Conservation (phyloP, 2,888 invertebrate species). For the Tenthredo livida region DNA sequence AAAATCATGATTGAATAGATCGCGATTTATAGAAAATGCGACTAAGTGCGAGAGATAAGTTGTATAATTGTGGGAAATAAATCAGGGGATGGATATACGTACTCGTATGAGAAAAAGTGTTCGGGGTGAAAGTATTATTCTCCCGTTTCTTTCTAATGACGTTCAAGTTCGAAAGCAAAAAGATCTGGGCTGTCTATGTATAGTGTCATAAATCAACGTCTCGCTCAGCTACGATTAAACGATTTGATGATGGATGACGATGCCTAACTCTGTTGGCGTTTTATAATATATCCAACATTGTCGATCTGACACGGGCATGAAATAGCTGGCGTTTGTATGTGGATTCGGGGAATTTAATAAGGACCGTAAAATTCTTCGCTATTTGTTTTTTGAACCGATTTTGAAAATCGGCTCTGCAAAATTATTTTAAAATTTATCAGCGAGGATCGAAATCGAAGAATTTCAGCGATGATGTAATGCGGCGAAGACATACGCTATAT, state of each 20-base stretch:
- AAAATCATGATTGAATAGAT: not conserved
- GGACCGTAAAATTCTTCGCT: not conserved
- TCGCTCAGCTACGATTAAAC: constrained; percentile 32
- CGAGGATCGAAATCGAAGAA: not conserved
- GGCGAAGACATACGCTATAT: not conserved
- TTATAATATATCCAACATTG: not conserved
- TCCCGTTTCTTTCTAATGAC: not conserved
- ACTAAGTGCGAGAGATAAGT: constrained; percentile 41
- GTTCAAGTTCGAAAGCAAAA: constrained; percentile 25
- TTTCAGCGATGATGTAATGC: not conserved
- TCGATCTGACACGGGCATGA: not conserved
- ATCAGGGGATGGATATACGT: not conserved
- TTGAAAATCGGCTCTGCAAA: not conserved
- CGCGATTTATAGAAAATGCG: not conserved
- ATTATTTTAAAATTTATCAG: not conserved
- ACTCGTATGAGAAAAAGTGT: not conserved
- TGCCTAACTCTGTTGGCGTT: not conserved
- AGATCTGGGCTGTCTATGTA: not conserved
- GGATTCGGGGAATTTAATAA: not conserved
- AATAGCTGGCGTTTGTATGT: too few relatives aligned
- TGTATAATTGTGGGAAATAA: not conserved
- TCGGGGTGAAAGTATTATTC: not conserved
- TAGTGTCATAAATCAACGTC: constrained; percentile 43
- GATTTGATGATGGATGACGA: constrained; percentile 46
- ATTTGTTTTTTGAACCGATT: not conserved